These are phyloP conservation scores for Agrochola lota DNA, from an alignment of 2,888 invertebrate species.

Conservation along the genomic window DNA sequence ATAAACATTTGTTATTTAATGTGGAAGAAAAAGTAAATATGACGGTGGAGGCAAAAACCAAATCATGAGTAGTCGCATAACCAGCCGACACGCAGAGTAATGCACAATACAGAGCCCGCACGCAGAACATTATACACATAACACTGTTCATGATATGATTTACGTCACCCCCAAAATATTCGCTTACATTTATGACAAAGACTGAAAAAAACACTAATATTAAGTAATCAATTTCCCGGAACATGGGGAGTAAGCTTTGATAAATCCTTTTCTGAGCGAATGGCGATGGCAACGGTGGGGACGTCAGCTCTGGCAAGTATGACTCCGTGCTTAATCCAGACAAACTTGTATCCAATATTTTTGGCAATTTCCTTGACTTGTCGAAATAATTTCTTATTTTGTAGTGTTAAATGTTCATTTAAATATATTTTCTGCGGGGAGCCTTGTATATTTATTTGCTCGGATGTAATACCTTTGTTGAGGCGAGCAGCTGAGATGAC, in stretches of 20 bases:
- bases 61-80: too few relatives aligned
- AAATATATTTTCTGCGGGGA: not conserved
- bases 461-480: not conserved
- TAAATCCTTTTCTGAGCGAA: not conserved
- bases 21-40: too few relatives aligned
- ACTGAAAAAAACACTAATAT: too few relatives aligned
- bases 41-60: too few relatives aligned
- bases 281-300: not conserved
- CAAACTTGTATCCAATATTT: not conserved
- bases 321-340: slow-evolving; percentile 5
- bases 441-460: not conserved
- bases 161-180: not conserved
- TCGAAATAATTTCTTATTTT: slow-evolving; percentile 5
- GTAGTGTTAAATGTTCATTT: not conserved
- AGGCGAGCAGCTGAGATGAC: not conserved
- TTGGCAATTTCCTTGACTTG: not conserved
- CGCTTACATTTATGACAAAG: not conserved
- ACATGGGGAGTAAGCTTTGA: not conserved
- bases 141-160: not conserved
- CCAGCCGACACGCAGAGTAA: too few relatives aligned
- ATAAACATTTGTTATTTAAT: too few relatives aligned
- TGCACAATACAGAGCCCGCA: too few relatives aligned
- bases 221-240: not conserved
- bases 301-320: not conserved
- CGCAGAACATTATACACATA: too few relatives aligned